phyloP scores from a whole-genome alignment of 2,113 vertebrate genomes.

The Siniperca chuatsi region DNA sequence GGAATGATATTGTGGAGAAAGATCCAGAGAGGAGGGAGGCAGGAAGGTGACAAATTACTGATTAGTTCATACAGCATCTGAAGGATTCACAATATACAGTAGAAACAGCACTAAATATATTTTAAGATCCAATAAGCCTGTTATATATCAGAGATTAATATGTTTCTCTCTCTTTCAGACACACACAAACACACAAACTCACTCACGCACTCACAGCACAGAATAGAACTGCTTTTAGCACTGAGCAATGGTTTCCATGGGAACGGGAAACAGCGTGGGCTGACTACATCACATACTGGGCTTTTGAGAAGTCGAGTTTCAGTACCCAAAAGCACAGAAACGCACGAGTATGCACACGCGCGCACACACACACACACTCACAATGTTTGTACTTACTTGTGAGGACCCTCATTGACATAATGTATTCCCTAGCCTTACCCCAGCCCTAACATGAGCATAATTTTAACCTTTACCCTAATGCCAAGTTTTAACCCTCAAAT shows the following conservation, averaged over 20 bases:
- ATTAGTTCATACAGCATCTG: slow-evolving; percentile 11
- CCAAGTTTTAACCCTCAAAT: neutral
- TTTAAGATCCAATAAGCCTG: slow-evolving; percentile 14
- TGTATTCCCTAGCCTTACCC: neutral
- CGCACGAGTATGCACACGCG: neutral
- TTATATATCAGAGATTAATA: slow-evolving; percentile 19
- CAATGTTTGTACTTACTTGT: slow-evolving; percentile 19
- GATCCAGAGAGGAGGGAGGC: neutral
- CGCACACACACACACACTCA: neutral
- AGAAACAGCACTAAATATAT: slow-evolving; percentile 1
- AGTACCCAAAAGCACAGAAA: slow-evolving; percentile 56
- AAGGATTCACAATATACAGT: neutral
- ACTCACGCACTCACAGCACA: slow-evolving; percentile 27
- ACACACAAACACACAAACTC: slow-evolving; percentile 26
- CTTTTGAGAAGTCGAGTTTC: slow-evolving; percentile 74
- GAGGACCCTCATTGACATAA: slow-evolving; percentile 5
- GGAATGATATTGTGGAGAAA: neutral
- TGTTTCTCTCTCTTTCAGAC: slow-evolving; percentile 32
- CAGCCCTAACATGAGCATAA: neutral
- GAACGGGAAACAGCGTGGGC: slow-evolving; percentile 81
- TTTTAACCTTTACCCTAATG: neutral
- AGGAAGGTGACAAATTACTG: slow-evolving; percentile 19
- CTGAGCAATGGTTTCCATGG: slow-evolving; percentile 80
- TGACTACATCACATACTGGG: slow-evolving; percentile 73
- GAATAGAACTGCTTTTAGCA: slow-evolving; percentile 73